phyloP scores from a whole-genome alignment of 2,888 invertebrate genomes.

The Orthonevra nobilis region DNA sequence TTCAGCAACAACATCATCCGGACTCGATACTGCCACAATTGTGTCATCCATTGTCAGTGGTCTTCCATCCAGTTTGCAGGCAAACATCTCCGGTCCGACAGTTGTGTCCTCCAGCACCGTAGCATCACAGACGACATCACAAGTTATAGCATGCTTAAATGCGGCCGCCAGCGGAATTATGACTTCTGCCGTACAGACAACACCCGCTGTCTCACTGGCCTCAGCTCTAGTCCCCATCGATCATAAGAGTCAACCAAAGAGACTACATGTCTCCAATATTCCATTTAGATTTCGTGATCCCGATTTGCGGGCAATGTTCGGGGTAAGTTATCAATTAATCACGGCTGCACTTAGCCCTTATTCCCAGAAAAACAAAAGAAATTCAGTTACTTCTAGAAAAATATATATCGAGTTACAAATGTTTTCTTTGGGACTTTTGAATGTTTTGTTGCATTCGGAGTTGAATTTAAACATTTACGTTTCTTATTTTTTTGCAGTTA shows the following conservation, averaged over 20 bases:
- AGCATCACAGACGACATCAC: slow-evolving; percentile 75
- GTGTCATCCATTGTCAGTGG: slow-evolving; percentile 73
- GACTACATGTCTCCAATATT: slow-evolving; percentile 99
- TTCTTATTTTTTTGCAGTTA: slow-evolving; percentile 42
- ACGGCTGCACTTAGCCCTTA: neutral
- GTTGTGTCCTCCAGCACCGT: slow-evolving; percentile 74
- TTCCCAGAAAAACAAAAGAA: neutral
- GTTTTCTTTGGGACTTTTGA: slow-evolving; percentile 69
- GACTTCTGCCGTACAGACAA: slow-evolving; percentile 79
- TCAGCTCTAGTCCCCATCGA: slow-evolving; percentile 83
- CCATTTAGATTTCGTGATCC: slow-evolving; percentile 99
- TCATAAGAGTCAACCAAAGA: slow-evolving; percentile 89
- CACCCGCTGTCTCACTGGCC: slow-evolving; percentile 79
- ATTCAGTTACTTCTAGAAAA: slow-evolving; percentile 63
- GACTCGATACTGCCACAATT: slow-evolving; percentile 72
- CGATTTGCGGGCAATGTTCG: slow-evolving; percentile 98
- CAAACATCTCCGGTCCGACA: slow-evolving; percentile 71
- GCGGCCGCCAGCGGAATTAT: slow-evolving; percentile 77
- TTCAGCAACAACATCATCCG: slow-evolving; percentile 69
- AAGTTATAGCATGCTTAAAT: slow-evolving; percentile 78
- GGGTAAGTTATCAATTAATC: slow-evolving; percentile 85
- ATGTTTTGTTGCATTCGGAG: slow-evolving; percentile 70
- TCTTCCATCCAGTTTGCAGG: slow-evolving; percentile 71
- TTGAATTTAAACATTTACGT: slow-evolving; percentile 62
- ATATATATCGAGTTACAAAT: slow-evolving; percentile 61